A percentile compares a stretch with the other conserved stretches of the same genome.
These are phyloP conservation scores for Phoenoteleia sp. DNA, from an alignment of 2,888 invertebrate genomes.

Conservation along the genomic window DNA sequence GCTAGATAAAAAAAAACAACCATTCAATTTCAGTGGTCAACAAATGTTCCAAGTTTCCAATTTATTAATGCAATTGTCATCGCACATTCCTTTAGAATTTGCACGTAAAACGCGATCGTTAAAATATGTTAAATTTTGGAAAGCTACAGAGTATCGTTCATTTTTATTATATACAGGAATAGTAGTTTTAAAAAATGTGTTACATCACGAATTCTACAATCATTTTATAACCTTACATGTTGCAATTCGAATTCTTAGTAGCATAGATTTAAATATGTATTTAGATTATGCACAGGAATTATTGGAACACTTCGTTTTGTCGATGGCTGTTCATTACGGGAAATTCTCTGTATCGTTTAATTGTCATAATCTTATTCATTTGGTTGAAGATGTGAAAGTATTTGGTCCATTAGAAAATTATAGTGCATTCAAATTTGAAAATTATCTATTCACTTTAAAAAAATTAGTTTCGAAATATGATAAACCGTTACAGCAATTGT, in stretches of 20 bases:
- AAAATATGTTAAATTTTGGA: conserved; percentile 28
- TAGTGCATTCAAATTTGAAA: conserved; percentile 35
- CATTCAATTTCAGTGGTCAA: background rate
- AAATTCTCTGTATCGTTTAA: conserved; percentile 6
- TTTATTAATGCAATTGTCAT: background rate
- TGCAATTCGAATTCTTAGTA: conserved; percentile 18
- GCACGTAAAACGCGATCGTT: conserved; percentile 17
- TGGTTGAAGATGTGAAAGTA: conserved; percentile 16
- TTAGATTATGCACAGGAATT: conserved; percentile 24
- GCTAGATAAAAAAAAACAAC: conserved; percentile 4
- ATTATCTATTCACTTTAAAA: conserved; percentile 15
- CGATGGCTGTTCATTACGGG: conserved; percentile 12
- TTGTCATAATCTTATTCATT: conserved; percentile 16
- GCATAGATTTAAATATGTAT: background rate
- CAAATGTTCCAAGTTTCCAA: background rate
- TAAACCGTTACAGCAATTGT: conserved; percentile 25
- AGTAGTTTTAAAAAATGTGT: conserved; percentile 18
- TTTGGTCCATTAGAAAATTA: conserved; percentile 15
- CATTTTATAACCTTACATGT: conserved; percentile 28
- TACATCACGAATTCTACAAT: background rate
- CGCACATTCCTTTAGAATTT: conserved; percentile 25
- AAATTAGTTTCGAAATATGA: conserved; percentile 21
- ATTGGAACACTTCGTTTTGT: conserved; percentile 16
- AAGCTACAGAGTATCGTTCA: conserved; percentile 30
- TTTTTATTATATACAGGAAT: conserved; percentile 15